A percentile compares a stretch with the other conserved stretches of the same genome.
These are phyloP conservation scores for Silurus glanis DNA, from an alignment of 2,113 vertebrate species.

Conservation along the genomic window DNA sequence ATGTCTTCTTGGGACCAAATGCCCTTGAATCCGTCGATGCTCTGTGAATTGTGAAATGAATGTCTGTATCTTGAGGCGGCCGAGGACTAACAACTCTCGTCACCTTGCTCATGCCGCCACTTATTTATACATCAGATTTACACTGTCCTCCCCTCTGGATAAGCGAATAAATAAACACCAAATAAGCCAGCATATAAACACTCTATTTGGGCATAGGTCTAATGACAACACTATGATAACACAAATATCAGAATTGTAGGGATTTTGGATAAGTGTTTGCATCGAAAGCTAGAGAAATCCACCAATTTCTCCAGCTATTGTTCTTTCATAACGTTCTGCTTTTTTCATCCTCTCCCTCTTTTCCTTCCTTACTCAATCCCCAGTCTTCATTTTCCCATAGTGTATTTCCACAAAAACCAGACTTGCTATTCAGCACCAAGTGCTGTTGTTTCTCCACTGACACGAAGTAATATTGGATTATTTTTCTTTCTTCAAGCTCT, in stretches of 20 bases:
- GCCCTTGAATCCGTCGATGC: slow-evolving; percentile 63
- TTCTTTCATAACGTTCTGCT: neutral
- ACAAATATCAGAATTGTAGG: slow-evolving; percentile 17
- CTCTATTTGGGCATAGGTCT: slow-evolving; percentile 30
- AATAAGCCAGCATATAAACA: slow-evolving; percentile 39
- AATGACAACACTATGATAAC: slow-evolving; percentile 17
- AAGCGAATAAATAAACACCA: slow-evolving; percentile 4
- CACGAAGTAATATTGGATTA: slow-evolving; percentile 21
- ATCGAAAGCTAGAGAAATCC: neutral
- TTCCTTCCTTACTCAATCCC: neutral
- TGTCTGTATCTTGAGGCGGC: slow-evolving; percentile 66
- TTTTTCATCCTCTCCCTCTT: neutral
- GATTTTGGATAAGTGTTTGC: neutral
- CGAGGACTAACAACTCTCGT: slow-evolving; percentile 57
- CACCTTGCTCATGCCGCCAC: slow-evolving; percentile 51
- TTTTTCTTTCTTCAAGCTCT: neutral
- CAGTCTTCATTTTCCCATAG: neutral
- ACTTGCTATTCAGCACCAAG: neutral
- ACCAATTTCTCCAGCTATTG: neutral
- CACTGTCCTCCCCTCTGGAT: slow-evolving; percentile 28
- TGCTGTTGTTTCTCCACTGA: slow-evolving; percentile 23
- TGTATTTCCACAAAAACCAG: neutral
- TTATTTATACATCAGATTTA: slow-evolving; percentile 65
- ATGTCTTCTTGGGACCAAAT: slow-evolving; percentile 48
- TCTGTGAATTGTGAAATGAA: slow-evolving; percentile 74